phyloP scores from a whole-genome alignment of 2,797 vertebrate genomes.

The Mergus octosetaceus region DNA sequence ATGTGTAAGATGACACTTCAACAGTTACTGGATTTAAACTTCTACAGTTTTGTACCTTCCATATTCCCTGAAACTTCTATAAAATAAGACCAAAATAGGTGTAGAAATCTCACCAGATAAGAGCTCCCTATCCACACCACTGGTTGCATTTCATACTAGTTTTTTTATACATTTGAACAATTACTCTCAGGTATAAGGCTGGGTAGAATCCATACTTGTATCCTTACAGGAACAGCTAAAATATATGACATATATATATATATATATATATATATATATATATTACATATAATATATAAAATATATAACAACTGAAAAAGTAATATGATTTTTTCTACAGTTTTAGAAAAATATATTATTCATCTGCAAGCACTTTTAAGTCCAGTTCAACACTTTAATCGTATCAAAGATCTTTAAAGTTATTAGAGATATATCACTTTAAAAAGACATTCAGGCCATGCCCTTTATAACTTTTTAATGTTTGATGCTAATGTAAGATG shows the following conservation, averaged over 20 bases:
- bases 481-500: background rate
- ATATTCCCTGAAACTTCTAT: background rate
- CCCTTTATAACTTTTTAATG: background rate
- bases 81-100: background rate
- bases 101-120: background rate
- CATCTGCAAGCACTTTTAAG: constrained; percentile 8
- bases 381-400: background rate
- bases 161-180: background rate
- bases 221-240: constrained; percentile 24
- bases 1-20: background rate
- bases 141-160: background rate
- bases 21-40: background rate
- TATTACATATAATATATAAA: background rate
- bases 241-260: constrained; percentile 28
- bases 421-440: background rate
- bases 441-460: background rate
- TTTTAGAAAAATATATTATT: background rate
- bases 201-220: background rate
- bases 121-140: background rate
- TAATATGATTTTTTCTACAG: background rate
- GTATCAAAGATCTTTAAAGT: background rate
- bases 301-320: constrained; percentile 20
- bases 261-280: background rate
- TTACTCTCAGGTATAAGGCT: background rate
- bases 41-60: background rate